Evolutionary conservation across 2,888 invertebrate genomes (phyloP).

Genomic region (Antheraea yamamai): DNA sequence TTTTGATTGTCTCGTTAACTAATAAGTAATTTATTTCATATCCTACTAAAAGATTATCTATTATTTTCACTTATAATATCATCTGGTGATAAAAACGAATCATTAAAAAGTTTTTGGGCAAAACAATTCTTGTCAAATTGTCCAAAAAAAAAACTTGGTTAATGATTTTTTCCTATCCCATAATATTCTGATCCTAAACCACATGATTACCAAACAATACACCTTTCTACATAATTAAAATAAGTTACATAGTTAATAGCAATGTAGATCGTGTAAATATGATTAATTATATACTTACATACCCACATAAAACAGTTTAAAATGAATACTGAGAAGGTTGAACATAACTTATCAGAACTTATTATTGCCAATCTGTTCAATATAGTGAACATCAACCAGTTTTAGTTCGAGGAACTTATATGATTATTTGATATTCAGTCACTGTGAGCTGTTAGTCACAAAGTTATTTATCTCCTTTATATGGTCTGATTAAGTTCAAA

Average conservation of each 20-base stretch:
- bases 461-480: constrained; percentile 37
- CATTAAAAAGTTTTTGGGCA: background rate
- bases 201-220: background rate
- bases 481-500: constrained; percentile 33
- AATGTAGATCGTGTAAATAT: constrained; percentile 73
- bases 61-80: background rate
- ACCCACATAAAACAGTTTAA: constrained; percentile 65
- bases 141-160: background rate
- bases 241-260: constrained; percentile 71
- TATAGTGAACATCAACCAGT: background rate
- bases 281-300: constrained; percentile 68
- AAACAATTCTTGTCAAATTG: background rate
- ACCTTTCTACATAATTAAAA: constrained; percentile 40
- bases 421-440: constrained; percentile 28
- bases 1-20: background rate
- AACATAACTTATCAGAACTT: background rate
- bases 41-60: background rate
- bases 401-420: background rate
- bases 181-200: background rate
- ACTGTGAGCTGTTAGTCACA: constrained; percentile 51
- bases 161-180: background rate
- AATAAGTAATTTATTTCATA: background rate
- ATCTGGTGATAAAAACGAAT: background rate
- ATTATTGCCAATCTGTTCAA: background rate
- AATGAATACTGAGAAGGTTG: constrained; percentile 14